Evolutionary conservation across 2,888 invertebrate genomes (phyloP).

Genomic region (Julus scandinavius): DNA sequence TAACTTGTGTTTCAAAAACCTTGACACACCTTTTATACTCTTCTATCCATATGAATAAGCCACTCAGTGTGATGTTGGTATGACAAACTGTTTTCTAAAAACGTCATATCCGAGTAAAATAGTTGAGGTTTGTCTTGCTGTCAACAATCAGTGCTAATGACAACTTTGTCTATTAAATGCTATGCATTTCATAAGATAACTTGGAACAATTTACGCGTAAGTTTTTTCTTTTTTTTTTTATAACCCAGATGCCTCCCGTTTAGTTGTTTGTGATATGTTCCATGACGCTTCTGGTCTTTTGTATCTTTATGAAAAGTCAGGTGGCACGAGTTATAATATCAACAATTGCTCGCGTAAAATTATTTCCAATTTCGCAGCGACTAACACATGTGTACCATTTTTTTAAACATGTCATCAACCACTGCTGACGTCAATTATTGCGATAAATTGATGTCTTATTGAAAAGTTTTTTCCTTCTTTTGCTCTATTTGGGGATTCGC

Average conservation of each 20-base stretch:
- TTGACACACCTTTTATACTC: no score
- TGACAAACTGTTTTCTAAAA: not conserved
- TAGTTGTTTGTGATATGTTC: not conserved
- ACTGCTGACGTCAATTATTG: not conserved
- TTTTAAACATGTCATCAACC: not conserved
- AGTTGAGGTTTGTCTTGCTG: not conserved
- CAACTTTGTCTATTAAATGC: not conserved
- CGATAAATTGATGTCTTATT: constrained; percentile 10
- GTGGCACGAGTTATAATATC: not conserved
- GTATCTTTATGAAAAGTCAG: not conserved
- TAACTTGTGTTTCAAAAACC: no score
- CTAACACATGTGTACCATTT: constrained; percentile 23
- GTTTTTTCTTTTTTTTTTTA: no score
- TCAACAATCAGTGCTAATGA: not conserved
- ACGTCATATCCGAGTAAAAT: not conserved
- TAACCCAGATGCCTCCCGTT: not conserved
- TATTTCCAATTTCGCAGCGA: constrained; percentile 15
- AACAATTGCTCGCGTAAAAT: not conserved
- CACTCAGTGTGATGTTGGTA: not conserved
- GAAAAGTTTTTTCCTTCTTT: constrained; percentile 15
- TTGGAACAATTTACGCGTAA: not conserved
- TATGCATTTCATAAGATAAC: not conserved
- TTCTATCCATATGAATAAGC: not conserved
- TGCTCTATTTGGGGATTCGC: not conserved
- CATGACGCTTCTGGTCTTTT: not conserved